Evolutionary conservation across 2,113 vertebrate species (phyloP).

Genomic region (Ceyx melanurus): DNA sequence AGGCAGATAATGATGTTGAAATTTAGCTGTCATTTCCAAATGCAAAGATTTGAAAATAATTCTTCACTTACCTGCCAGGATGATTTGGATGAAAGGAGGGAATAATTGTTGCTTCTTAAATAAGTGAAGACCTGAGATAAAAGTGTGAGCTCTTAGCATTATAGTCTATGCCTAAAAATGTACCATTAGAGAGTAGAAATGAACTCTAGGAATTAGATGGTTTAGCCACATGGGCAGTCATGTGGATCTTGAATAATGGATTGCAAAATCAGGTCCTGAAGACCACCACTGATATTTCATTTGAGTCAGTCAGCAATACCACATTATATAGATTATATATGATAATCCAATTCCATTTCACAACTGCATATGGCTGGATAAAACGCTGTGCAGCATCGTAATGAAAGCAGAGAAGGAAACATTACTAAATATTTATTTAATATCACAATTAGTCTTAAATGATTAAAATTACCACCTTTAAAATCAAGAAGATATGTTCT

Average conservation of each 20-base stretch:
- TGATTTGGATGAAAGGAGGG: background rate
- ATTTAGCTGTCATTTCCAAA: constrained; percentile 13
- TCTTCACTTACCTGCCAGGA: background rate
- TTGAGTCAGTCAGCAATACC: background rate
- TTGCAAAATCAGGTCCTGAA: background rate
- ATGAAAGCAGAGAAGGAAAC: background rate
- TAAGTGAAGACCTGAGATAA: background rate
- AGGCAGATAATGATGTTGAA: constrained; percentile 6
- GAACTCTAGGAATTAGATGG: background rate
- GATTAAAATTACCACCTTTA: background rate
- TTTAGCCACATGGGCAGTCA: background rate
- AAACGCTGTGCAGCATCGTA: background rate
- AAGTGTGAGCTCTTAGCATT: background rate
- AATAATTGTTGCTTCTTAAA: background rate
- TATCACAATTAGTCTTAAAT: background rate
- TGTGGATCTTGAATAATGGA: background rate
- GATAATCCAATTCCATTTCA: background rate
- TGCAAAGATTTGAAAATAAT: constrained; percentile 24
- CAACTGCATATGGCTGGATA: background rate
- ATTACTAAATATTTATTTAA: background rate
- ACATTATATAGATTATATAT: background rate
- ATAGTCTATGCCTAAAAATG: background rate
- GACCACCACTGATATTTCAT: background rate
- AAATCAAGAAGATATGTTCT: background rate
- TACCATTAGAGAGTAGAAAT: background rate